phyloP scores from a whole-genome alignment of 1,140 invertebrate genomes.

The Listronotus bonariensis region DNA sequence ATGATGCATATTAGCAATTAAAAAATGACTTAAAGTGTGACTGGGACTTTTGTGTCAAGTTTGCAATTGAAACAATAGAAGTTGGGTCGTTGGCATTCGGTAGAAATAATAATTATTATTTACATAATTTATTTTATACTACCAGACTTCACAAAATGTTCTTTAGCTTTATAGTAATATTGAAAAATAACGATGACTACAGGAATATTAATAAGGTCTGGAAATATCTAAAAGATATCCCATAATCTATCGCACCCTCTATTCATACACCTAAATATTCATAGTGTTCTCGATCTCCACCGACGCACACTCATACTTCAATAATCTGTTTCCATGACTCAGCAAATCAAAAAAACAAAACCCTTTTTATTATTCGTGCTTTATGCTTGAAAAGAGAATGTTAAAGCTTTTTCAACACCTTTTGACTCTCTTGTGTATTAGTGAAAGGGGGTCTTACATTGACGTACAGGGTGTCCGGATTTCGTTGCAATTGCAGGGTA shows the following conservation, averaged over 20 bases:
- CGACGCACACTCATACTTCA: slow-evolving; percentile 11
- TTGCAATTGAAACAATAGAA: too few relatives aligned
- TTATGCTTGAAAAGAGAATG: background rate
- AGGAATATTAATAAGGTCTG: slow-evolving; percentile 3
- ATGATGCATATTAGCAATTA: too few relatives aligned
- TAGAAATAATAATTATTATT: too few relatives aligned
- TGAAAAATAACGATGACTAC: slow-evolving; percentile 12
- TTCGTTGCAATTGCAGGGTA: too few relatives aligned
- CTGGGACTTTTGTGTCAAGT: too few relatives aligned
- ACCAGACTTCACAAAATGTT: too few relatives aligned
- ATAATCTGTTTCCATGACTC: slow-evolving; percentile 31
- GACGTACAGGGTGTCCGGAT: too few relatives aligned
- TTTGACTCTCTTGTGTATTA: background rate
- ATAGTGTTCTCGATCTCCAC: slow-evolving; percentile 1
- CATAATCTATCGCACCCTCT: slow-evolving; percentile 12
- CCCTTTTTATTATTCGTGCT: slow-evolving; percentile 24
- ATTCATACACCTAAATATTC: slow-evolving; percentile 13
- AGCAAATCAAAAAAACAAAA: slow-evolving; percentile 30
- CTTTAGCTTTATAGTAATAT: too few relatives aligned
- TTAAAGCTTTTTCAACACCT: slow-evolving; percentile 20
- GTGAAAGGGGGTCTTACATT: background rate
- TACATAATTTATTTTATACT: too few relatives aligned
- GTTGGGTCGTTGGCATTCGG: too few relatives aligned
- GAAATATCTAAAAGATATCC: slow-evolving; percentile 2
- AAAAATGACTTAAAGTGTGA: too few relatives aligned